A percentile compares a stretch with the other conserved stretches of the same genome.
These are phyloP conservation scores for Halocaridina rubra DNA, from an alignment of 2,888 invertebrate genomes.

Conservation along the genomic window DNA sequence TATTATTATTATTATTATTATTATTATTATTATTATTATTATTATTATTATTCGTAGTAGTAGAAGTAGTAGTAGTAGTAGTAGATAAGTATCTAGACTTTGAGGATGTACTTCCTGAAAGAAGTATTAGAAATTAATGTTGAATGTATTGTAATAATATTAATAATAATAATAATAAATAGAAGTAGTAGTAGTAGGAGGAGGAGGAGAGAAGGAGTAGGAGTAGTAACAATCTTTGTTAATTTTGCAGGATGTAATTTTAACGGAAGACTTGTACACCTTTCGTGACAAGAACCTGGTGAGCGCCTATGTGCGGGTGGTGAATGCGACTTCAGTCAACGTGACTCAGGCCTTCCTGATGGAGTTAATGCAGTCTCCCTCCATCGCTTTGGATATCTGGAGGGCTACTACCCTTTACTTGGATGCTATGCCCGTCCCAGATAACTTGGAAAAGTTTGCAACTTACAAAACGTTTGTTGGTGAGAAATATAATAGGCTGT, in stretches of 20 bases:
- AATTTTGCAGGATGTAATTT: conserved; percentile 26
- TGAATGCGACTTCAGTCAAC: conserved; percentile 30
- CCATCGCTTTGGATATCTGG: conserved; percentile 58
- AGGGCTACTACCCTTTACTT: conserved; percentile 32
- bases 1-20: no score
- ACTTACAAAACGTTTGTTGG: conserved; percentile 12
- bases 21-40: no score
- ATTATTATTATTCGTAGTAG: no score
- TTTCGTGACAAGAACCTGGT: conserved; percentile 24
- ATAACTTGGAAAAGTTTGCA: background rate
- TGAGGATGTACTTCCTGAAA: no score
- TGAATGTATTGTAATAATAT: no score
- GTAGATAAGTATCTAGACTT: no score
- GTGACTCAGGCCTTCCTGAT: conserved; percentile 46
- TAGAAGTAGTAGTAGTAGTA: no score
- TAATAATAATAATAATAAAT: no score
- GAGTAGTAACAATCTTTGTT: background rate
- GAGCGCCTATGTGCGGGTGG: conserved; percentile 50
- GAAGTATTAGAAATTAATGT: no score
- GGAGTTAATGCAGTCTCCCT: conserved; percentile 45
- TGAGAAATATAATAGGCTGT: background rate
- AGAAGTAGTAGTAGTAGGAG: no score
- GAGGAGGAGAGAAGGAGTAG: no score
- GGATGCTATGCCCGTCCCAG: conserved; percentile 23
- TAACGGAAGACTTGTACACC: conserved; percentile 35